phyloP scores from a whole-genome alignment of 2,113 vertebrate genomes.

The Rafetus swinhoei region DNA sequence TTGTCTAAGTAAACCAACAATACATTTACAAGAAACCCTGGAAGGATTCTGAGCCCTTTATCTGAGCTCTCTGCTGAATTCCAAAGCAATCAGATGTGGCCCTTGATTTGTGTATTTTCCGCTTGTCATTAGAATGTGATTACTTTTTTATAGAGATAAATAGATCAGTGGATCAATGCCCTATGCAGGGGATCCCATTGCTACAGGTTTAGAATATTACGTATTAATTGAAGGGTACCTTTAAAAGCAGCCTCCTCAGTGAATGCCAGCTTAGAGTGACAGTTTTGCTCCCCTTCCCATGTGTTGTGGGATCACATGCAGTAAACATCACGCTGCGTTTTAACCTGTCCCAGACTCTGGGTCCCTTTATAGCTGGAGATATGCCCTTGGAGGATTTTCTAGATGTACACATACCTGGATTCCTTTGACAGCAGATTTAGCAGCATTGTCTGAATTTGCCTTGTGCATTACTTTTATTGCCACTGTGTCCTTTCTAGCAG shows the following conservation, averaged over 20 bases:
- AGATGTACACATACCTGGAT: no score
- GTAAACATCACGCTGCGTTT: neutral
- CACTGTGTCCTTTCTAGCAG: neutral
- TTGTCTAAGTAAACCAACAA: constrained; percentile 48
- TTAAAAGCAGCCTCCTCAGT: constrained; percentile 1
- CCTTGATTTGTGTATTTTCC: constrained; percentile 21
- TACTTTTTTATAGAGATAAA: constrained; percentile 9
- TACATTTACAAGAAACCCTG: constrained; percentile 33
- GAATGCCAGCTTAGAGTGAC: neutral
- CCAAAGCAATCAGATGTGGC: constrained; percentile 16
- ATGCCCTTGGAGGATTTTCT: no score
- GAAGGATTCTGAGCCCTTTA: constrained; percentile 20
- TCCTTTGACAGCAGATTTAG: neutral
- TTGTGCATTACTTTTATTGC: neutral
- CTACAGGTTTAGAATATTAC: neutral
- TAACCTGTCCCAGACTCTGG: neutral
- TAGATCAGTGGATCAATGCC: constrained; percentile 21
- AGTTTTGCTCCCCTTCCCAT: no score
- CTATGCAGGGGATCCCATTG: neutral
- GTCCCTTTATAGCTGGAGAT: neutral
- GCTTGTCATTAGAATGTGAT: constrained; percentile 25
- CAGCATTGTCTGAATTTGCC: neutral
- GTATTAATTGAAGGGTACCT: neutral
- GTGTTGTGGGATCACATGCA: rapidly evolving
- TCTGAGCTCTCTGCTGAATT: constrained; percentile 5